Percentiles rank a stretch among this genome's conserved stretches.
Evolutionary conservation across 2,888 invertebrate species (phyloP).

Genomic region (Drosophila rellima): DNA sequence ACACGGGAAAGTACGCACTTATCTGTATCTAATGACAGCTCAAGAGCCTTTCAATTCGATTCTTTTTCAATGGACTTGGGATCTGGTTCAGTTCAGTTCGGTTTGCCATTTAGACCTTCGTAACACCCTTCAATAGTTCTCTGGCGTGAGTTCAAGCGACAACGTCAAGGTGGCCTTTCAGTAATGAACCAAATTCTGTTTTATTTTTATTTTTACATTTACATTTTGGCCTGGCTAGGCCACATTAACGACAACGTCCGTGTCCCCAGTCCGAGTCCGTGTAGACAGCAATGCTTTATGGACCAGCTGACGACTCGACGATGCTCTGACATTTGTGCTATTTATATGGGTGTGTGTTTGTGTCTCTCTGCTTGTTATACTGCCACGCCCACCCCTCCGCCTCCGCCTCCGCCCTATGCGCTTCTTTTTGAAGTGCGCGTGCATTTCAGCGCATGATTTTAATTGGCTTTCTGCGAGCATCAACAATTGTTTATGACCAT

Average conservation of each 20-base stretch:
- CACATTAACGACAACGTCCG: slow-evolving; percentile 58
- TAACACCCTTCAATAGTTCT: slow-evolving; percentile 74
- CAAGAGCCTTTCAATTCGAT: slow-evolving; percentile 27
- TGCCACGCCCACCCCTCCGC: slow-evolving; percentile 21
- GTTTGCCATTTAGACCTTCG: slow-evolving; percentile 54
- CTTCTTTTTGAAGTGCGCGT: slow-evolving; percentile 59
- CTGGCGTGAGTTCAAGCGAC: slow-evolving; percentile 76
- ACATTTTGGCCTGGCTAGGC: slow-evolving; percentile 49
- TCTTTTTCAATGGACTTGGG: slow-evolving; percentile 1
- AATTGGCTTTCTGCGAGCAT: slow-evolving; percentile 68
- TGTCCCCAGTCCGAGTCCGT: slow-evolving; percentile 18
- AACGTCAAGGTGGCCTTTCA: slow-evolving; percentile 77
- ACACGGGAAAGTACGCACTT: slow-evolving; percentile 43
- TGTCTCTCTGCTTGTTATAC: slow-evolving; percentile 18
- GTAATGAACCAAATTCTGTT: slow-evolving; percentile 77
- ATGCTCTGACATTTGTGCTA: slow-evolving; percentile 47
- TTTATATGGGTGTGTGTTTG: slow-evolving; percentile 21
- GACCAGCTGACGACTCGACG: slow-evolving; percentile 63
- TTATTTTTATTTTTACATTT: slow-evolving; percentile 56
- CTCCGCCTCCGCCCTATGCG: slow-evolving; percentile 15
- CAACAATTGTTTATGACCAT: slow-evolving; percentile 69
- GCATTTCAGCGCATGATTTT: slow-evolving; percentile 74
- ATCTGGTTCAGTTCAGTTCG: slow-evolving; percentile 1
- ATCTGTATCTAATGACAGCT: slow-evolving; percentile 17
- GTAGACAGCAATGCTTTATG: slow-evolving; percentile 63